phyloP scores from a whole-genome alignment of 1,140 invertebrate genomes.

The Oppia nitens region DNA sequence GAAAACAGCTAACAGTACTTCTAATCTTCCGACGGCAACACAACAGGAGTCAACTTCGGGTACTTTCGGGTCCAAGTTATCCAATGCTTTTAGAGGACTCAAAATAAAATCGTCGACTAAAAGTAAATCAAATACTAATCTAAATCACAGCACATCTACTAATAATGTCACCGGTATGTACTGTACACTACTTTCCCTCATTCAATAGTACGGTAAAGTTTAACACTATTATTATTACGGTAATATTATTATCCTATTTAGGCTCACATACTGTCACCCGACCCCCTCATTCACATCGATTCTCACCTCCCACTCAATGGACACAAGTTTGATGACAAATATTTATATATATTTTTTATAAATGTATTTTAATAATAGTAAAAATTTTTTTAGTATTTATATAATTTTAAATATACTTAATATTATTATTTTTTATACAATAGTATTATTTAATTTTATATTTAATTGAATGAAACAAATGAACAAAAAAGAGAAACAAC shows the following conservation, averaged over 20 bases:
- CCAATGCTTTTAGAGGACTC: not conserved
- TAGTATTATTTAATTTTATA: not conserved
- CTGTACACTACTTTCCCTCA: not conserved
- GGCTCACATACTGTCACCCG: constrained; percentile 7
- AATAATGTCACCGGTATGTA: constrained; percentile 10
- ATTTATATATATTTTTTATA: not conserved
- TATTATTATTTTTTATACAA: constrained; percentile 7
- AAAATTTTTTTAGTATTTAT: not conserved
- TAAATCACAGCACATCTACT: not conserved
- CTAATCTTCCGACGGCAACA: too few relatives aligned
- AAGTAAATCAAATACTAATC: not conserved
- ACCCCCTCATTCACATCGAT: constrained; percentile 18
- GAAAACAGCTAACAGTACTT: not conserved
- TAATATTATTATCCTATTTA: not conserved
- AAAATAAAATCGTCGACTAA: not conserved
- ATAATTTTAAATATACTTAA: not conserved
- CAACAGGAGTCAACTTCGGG: not conserved
- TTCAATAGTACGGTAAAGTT: too few relatives aligned
- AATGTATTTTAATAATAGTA: not conserved
- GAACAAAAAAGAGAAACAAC: not conserved
- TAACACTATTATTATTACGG: not conserved
- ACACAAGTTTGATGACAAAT: constrained; percentile 16
- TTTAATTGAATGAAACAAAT: not conserved
- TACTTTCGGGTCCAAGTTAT: not conserved
- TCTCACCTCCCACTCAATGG: constrained; percentile 16